Percentiles rank a stretch among this genome's conserved stretches.
Evolutionary conservation across 2,113 vertebrate genomes (phyloP).

Genomic region (Hemiprocne comata): DNA sequence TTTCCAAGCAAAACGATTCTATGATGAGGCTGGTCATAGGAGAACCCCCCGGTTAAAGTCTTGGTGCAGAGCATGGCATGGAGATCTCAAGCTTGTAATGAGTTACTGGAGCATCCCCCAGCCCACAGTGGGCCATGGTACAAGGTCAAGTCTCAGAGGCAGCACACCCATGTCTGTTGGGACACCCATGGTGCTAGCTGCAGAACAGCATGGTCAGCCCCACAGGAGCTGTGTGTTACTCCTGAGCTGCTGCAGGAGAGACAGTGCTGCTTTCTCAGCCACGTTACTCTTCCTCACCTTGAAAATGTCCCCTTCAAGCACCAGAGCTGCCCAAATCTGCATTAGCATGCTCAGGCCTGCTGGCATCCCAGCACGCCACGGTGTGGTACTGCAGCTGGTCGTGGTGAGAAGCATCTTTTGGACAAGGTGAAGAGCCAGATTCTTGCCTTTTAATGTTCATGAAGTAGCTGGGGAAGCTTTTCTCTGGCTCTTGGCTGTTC

Average conservation of each 20-base stretch:
- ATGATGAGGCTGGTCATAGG: neutral
- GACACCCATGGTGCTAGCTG: rapidly evolving
- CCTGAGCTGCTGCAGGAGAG: neutral
- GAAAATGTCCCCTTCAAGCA: neutral
- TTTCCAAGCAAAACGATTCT: too few relatives aligned
- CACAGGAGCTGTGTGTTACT: rapidly evolving
- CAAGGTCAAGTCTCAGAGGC: neutral
- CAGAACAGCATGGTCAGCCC: neutral
- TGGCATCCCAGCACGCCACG: rapidly evolving
- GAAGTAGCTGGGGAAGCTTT: conserved; percentile 16
- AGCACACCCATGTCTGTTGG: neutral
- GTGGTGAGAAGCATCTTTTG: conserved; percentile 13
- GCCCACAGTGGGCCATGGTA: too few relatives aligned
- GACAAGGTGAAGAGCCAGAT: conserved; percentile 7
- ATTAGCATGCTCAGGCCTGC: neutral
- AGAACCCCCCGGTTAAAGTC: neutral
- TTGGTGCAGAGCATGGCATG: neutral
- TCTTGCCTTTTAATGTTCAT: neutral
- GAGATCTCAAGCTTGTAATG: neutral
- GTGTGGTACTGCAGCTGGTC: neutral
- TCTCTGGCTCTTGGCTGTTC: neutral
- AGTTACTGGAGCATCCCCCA: neutral
- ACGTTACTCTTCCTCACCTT: neutral
- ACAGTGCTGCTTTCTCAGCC: neutral
- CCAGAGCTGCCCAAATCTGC: neutral